Percentiles rank a stretch among this genome's conserved stretches.
phyloP scores from a whole-genome alignment of 2,888 invertebrate species.

The Xanthorhoe designata region DNA sequence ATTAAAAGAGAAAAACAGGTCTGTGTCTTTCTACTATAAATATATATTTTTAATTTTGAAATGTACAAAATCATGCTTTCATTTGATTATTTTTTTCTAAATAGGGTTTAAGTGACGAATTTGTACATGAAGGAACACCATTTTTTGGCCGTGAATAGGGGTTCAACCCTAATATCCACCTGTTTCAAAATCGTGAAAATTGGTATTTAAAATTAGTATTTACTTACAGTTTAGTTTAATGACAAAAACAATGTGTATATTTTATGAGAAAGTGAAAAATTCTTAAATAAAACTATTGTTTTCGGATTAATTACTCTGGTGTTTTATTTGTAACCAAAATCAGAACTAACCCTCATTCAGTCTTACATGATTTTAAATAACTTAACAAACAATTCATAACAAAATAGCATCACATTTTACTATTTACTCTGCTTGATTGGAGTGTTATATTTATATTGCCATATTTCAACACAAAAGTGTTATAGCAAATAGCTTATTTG shows the following conservation, averaged over 20 bases:
- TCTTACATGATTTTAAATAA: constrained; percentile 31
- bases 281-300: constrained; percentile 86
- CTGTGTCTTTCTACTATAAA: constrained; percentile 60
- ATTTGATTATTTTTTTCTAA: constrained; percentile 79
- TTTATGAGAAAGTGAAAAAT: constrained; percentile 85
- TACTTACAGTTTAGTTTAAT: constrained; percentile 86
- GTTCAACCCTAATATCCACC: constrained; percentile 52
- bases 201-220: constrained; percentile 86
- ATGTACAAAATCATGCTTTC: constrained; percentile 85
- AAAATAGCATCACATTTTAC: constrained; percentile 8
- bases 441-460: constrained; percentile 23
- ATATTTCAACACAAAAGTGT: constrained; percentile 26
- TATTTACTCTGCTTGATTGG: constrained; percentile 21
- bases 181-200: constrained; percentile 76
- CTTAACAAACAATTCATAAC: constrained; percentile 13
- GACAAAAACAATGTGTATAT: constrained; percentile 86
- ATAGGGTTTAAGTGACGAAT: constrained; percentile 80
- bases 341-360: constrained; percentile 43
- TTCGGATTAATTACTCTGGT: constrained; percentile 82
- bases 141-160: constrained; percentile 43
- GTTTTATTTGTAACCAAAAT: constrained; percentile 75
- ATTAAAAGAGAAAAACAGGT: constrained; percentile 69
- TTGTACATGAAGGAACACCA: constrained; percentile 77
- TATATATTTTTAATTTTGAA: constrained; percentile 72
- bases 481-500: constrained; percentile 33